phyloP scores from a whole-genome alignment of 2,797 vertebrate genomes.

The Neosalanx taihuensis region DNA sequence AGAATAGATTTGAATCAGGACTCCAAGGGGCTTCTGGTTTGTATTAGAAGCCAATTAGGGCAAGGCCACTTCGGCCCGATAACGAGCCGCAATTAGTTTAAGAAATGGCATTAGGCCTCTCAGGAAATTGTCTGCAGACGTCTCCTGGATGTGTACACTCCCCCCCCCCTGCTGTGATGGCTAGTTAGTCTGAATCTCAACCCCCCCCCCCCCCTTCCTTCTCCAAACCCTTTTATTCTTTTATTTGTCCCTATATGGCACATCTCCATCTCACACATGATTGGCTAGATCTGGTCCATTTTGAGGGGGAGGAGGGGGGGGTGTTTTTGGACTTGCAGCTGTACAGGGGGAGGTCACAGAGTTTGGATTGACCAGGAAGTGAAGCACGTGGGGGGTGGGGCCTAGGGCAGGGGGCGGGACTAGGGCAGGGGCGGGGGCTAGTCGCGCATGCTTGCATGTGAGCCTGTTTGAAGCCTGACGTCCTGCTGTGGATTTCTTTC shows the following conservation, averaged over 20 bases:
- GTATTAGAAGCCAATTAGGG: neutral
- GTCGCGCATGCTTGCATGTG: too few relatives aligned
- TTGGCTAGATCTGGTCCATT: slow-evolving; percentile 12
- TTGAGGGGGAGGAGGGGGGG: slow-evolving; percentile 37
- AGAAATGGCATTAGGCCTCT: neutral
- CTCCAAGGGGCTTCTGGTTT: neutral
- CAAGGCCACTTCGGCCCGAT: neutral
- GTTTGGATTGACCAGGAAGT: slow-evolving; percentile 40
- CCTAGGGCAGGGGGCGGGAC: neutral
- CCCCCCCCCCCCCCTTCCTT: neutral
- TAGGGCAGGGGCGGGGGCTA: slow-evolving; percentile 11
- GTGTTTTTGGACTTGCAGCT: slow-evolving; percentile 47
- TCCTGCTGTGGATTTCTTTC: too few relatives aligned
- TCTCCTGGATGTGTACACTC: neutral
- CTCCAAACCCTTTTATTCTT: neutral
- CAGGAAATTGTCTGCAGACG: neutral
- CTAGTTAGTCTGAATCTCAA: too few relatives aligned
- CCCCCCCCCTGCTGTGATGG: too few relatives aligned
- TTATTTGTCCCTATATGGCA: neutral
- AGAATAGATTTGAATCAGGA: neutral
- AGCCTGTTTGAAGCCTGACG: too few relatives aligned
- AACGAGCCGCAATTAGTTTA: neutral
- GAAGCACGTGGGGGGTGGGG: slow-evolving; percentile 12
- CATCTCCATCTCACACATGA: neutral
- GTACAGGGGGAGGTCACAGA: slow-evolving; percentile 40